phyloP scores from a whole-genome alignment of 2,113 vertebrate genomes.

The Microcebus ravelobensis region DNA sequence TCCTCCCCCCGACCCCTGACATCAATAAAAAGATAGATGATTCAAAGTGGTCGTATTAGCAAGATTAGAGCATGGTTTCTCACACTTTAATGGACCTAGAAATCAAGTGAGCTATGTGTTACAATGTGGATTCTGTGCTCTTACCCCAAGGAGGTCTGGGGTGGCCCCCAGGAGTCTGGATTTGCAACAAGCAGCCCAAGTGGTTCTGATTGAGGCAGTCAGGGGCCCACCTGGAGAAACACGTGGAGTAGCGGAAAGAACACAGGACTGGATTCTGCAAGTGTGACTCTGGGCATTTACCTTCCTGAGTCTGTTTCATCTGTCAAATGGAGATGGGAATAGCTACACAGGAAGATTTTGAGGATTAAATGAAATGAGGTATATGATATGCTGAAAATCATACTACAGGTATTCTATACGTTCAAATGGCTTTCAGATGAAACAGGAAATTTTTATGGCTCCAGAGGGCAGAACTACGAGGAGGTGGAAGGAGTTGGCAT shows the following conservation, averaged over 20 bases:
- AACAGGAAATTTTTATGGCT: neutral
- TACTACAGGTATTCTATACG: neutral
- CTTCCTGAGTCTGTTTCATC: neutral
- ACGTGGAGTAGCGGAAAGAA: neutral
- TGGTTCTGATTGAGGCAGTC: neutral
- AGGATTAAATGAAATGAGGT: neutral
- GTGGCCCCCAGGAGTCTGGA: neutral
- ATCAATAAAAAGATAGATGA: neutral
- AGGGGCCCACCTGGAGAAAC: neutral
- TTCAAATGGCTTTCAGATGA: neutral
- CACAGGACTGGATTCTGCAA: neutral
- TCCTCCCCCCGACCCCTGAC: accelerated
- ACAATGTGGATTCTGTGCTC: neutral
- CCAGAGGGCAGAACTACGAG: neutral
- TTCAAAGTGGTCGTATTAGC: neutral
- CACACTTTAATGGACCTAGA: neutral
- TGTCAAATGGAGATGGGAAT: neutral
- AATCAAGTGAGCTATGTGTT: neutral
- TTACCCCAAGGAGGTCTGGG: neutral
- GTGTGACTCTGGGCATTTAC: neutral
- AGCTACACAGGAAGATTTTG: neutral
- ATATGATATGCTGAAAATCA: neutral
- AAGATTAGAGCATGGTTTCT: no score
- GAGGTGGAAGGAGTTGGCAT: neutral
- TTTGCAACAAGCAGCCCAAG: neutral